phyloP scores from a whole-genome alignment of 1,140 invertebrate species.

The Colletes gigas region DNA sequence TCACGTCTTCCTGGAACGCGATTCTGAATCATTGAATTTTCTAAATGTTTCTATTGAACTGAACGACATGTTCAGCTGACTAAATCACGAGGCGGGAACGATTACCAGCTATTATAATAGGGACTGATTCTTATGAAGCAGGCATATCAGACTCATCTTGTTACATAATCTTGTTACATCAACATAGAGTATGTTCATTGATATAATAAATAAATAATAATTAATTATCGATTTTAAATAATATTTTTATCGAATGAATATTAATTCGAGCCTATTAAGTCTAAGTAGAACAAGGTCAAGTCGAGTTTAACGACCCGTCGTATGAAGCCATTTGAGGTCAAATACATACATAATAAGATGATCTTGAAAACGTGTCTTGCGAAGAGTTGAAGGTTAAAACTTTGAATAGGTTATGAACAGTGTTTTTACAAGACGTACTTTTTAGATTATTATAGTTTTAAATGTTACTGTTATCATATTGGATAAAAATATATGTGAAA shows the following conservation, averaged over 20 bases:
- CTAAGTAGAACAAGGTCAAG: not conserved
- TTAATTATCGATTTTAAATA: no score
- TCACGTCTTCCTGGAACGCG: constrained; percentile 15
- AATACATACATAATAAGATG: not conserved
- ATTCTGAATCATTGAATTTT: constrained; percentile 9
- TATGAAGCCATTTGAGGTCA: not conserved
- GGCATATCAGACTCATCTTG: no score
- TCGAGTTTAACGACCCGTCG: constrained; percentile 7
- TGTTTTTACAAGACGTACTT: no score
- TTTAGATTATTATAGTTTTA: no score
- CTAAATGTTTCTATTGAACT: constrained; percentile 4
- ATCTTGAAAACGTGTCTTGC: not conserved
- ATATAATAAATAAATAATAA: no score
- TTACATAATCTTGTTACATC: no score
- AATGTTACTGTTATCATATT: no score
- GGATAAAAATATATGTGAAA: no score
- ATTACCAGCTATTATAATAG: not conserved
- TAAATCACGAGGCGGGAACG: not conserved
- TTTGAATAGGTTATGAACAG: not conserved
- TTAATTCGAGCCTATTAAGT: not conserved
- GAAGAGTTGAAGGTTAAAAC: not conserved
- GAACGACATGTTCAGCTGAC: not conserved
- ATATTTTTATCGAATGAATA: no score
- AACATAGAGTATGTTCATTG: no score
- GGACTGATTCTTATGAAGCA: not conserved